Conservation (phyloP, 2,888 invertebrate species). For the Nemotelus pantherinus region DNA sequence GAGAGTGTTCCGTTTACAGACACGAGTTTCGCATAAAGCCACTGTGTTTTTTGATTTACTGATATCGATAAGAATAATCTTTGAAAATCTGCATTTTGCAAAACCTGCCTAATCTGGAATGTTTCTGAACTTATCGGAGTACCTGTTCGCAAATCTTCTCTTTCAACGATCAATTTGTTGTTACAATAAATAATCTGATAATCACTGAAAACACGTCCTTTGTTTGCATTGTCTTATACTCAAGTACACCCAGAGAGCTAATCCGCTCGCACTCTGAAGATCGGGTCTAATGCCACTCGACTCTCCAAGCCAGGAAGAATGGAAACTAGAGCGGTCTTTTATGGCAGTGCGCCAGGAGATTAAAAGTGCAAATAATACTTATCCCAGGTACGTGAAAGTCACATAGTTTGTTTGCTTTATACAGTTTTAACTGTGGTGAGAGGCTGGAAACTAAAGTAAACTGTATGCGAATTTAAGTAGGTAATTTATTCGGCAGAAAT, state of each 20-base stretch:
- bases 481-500: no score
- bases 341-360: neutral
- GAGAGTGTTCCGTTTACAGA: no score
- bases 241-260: constrained; percentile 62
- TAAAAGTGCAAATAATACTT: no score
- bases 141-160: no score
- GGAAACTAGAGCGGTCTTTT: constrained; percentile 50
- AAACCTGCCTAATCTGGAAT: neutral
- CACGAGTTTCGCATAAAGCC: no score
- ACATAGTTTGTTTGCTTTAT: no score
- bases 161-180: constrained; percentile 65
- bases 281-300: constrained; percentile 25
- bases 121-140: neutral
- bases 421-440: no score
- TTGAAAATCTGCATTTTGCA: neutral
- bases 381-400: no score
- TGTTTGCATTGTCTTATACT: constrained; percentile 61
- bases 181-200: constrained; percentile 64
- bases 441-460: no score
- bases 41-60: no score
- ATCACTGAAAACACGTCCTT: constrained; percentile 65
- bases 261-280: constrained; percentile 49
- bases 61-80: no score
- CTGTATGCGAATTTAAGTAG: no score
- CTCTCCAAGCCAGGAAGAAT: constrained; percentile 23